Evolutionary conservation across 2,797 vertebrate genomes (phyloP).

Genomic region (Pseudocheirus occidentalis): DNA sequence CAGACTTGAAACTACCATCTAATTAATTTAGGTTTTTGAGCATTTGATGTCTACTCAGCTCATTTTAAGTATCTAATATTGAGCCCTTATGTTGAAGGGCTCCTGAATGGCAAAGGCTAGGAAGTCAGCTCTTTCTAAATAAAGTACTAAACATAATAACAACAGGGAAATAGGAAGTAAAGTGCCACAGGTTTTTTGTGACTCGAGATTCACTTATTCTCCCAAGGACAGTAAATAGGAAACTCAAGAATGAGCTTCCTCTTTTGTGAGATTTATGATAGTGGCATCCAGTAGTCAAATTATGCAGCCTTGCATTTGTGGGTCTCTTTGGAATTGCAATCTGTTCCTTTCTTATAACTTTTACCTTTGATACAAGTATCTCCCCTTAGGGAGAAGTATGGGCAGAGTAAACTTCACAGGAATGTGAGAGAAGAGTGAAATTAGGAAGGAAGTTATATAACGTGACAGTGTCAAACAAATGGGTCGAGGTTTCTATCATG

Average conservation of each 20-base stretch:
- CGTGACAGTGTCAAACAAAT: rapidly evolving
- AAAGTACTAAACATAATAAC: conserved; percentile 78
- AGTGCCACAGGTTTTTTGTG: conserved; percentile 41
- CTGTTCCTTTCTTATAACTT: background rate
- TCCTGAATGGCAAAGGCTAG: conserved; percentile 74
- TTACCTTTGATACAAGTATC: conserved; percentile 1
- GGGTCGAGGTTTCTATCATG: background rate
- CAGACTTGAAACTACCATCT: conserved; percentile 41
- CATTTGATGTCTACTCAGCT: conserved; percentile 66
- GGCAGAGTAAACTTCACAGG: background rate
- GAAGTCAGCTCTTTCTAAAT: conserved; percentile 75
- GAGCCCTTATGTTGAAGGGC: conserved; percentile 66
- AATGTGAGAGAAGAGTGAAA: background rate
- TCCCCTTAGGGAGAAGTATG: background rate
- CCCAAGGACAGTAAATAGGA: conserved; percentile 80
- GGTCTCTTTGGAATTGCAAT: conserved; percentile 42
- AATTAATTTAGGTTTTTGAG: conserved; percentile 55
- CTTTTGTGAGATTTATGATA: conserved; percentile 73
- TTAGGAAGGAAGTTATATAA: background rate
- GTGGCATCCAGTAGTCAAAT: conserved; percentile 69
- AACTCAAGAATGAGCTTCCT: conserved; percentile 80
- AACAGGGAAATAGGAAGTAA: conserved; percentile 69
- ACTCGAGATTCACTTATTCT: conserved; percentile 73
- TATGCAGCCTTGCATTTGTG: conserved; percentile 46
- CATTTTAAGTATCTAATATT: conserved; percentile 71